Conservation (phyloP, 2,888 invertebrate species). For the Orthosia incerta region DNA sequence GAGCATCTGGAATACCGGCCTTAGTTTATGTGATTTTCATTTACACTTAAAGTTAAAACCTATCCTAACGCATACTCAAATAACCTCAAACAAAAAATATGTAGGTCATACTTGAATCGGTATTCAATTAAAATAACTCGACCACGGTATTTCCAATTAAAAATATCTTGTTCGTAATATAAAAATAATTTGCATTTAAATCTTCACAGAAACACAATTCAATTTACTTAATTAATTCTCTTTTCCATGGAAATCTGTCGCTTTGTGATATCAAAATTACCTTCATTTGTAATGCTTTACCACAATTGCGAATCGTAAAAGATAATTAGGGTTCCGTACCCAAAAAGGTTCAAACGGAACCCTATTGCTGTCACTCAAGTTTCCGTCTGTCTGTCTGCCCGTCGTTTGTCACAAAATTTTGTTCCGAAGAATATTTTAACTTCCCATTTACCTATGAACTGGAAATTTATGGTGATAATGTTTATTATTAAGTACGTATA, state of each 20-base stretch:
- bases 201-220: not conserved
- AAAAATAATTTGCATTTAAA: constrained; percentile 37
- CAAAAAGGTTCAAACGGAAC: too few relatives aligned
- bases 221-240: constrained; percentile 11
- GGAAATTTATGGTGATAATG: too few relatives aligned
- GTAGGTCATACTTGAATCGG: not conserved
- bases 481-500: too few relatives aligned
- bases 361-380: too few relatives aligned
- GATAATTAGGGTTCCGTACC: too few relatives aligned
- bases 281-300: not conserved
- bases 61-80: not conserved
- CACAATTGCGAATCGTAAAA: not conserved
- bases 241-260: constrained; percentile 23
- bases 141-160: not conserved
- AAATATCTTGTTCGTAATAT: constrained; percentile 13
- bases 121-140: constrained; percentile 3
- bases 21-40: too few relatives aligned
- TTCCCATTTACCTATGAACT: too few relatives aligned
- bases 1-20: too few relatives aligned
- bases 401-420: not conserved
- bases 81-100: not conserved
- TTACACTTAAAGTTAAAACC: too few relatives aligned
- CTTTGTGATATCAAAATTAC: constrained; percentile 1
- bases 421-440: too few relatives aligned
- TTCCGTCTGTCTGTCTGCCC: too few relatives aligned